These are phyloP conservation scores for Manis crassicaudata DNA, from an alignment of 2,797 vertebrate species.

Conservation along the genomic window DNA sequence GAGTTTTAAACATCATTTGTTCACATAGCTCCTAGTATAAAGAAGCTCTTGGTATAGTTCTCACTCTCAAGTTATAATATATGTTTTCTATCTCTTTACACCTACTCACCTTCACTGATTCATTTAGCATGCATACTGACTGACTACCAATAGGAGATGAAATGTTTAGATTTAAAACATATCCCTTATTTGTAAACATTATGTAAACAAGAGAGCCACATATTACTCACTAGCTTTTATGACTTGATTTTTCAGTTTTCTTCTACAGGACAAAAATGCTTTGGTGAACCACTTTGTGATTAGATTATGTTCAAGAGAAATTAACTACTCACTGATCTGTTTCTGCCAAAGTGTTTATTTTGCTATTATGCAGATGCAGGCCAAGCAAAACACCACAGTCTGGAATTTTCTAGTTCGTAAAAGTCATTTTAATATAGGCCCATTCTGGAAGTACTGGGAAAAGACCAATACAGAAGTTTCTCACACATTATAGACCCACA, in stretches of 20 bases:
- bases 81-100: neutral
- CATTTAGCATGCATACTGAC: neutral
- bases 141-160: neutral
- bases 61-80: neutral
- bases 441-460: neutral
- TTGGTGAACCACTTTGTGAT: neutral
- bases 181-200: neutral
- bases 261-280: neutral
- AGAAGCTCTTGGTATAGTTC: neutral
- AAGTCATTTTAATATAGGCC: neutral
- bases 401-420: neutral
- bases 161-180: neutral
- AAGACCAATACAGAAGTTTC: neutral
- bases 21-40: neutral
- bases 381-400: neutral
- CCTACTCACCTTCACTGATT: neutral
- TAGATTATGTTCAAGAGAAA: neutral
- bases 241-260: neutral
- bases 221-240: neutral
- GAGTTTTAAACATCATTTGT: neutral
- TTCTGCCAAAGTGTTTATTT: neutral
- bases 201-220: neutral
- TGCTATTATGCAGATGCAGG: neutral
- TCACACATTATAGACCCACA: neutral
- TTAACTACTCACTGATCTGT: neutral